Conservation (phyloP, 2,797 vertebrate species). For the Scolopax rusticola region DNA sequence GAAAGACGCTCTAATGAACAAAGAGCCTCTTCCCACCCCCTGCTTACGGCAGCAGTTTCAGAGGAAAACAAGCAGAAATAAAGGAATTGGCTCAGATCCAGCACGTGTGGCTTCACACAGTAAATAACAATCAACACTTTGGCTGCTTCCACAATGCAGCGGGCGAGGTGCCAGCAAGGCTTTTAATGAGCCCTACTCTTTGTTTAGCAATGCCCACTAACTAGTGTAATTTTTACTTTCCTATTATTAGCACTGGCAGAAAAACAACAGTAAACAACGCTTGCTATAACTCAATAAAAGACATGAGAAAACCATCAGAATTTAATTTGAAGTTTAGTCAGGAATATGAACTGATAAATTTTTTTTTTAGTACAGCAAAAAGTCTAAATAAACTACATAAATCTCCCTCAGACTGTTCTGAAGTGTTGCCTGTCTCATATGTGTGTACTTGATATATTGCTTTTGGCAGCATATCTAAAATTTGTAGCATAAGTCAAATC, state of each 20-base stretch:
- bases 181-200: conserved; percentile 2
- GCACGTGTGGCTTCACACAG: conserved; percentile 13
- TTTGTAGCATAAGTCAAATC: background rate
- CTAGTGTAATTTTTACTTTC: background rate
- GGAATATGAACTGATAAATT: background rate
- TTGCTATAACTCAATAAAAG: background rate
- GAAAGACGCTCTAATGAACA: background rate
- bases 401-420: background rate
- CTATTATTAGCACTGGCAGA: conserved; percentile 9
- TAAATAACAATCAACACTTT: conserved; percentile 56
- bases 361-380: background rate
- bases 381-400: background rate
- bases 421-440: background rate
- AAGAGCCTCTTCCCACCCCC: background rate
- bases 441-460: rapidly evolving
- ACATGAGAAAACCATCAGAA: background rate
- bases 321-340: background rate
- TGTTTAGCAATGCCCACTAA: background rate
- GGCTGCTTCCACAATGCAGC: background rate
- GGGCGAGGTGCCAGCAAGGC: background rate
- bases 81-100: conserved; percentile 28
- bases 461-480: background rate
- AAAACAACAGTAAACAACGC: conserved; percentile 30
- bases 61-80: conserved; percentile 17
- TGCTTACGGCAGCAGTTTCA: background rate